A percentile compares a stretch with the other conserved stretches of the same genome.
These are phyloP conservation scores for Eristalis arbustorum DNA, from an alignment of 2,888 invertebrate genomes.

Conservation along the genomic window DNA sequence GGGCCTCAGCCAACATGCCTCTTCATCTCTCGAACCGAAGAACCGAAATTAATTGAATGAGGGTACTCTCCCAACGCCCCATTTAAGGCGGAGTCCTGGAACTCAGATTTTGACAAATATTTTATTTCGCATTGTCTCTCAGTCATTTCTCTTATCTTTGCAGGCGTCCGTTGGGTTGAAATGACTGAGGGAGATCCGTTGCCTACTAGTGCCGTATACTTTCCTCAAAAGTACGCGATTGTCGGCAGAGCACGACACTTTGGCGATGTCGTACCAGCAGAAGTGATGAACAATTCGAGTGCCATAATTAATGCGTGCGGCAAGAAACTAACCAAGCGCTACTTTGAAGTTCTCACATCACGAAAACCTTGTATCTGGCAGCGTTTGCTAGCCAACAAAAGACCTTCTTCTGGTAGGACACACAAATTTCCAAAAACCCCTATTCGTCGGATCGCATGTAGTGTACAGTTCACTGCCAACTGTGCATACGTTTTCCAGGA, in stretches of 20 bases:
- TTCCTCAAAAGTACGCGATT: not conserved
- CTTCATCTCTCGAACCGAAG: no score
- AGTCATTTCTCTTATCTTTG: not conserved
- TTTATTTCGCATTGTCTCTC: no score
- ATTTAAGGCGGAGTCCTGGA: no score
- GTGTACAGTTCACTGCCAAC: not conserved
- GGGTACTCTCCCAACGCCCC: no score
- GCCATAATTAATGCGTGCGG: not conserved
- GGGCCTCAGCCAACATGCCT: no score
- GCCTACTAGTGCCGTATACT: not conserved
- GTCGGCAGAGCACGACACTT: constrained; percentile 15
- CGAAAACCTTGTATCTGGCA: not conserved
- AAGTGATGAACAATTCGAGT: not conserved
- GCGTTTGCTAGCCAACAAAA: not conserved
- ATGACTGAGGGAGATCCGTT: not conserved
- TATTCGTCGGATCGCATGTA: not conserved
- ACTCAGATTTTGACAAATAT: no score
- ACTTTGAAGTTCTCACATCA: constrained; percentile 4
- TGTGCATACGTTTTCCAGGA: not conserved
- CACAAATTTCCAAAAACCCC: not conserved
- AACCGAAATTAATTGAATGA: no score
- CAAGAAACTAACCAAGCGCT: not conserved
- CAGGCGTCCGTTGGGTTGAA: not conserved
- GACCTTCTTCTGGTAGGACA: constrained; percentile 2
- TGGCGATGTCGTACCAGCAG: not conserved